Evolutionary conservation across 1,140 invertebrate species (phyloP).

Genomic region (Cataglyphis hispanica): DNA sequence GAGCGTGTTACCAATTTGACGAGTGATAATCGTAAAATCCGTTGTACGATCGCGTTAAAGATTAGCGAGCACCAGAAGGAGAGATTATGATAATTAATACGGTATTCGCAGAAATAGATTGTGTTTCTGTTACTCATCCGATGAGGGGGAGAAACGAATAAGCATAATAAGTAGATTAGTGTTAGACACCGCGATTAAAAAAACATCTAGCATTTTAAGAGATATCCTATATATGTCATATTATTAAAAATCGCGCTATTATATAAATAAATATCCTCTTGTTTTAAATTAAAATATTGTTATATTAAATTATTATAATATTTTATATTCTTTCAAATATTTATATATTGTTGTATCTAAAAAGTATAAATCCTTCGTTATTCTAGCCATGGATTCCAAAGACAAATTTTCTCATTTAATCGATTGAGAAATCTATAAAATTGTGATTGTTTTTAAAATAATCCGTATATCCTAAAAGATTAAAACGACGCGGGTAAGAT

Average conservation of each 20-base stretch:
- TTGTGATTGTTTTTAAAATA: neutral
- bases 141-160: neutral
- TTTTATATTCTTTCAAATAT: too few relatives aligned
- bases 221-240: neutral
- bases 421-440: neutral
- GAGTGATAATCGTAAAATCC: slow-evolving; percentile 49
- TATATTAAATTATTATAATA: too few relatives aligned
- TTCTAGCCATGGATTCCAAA: neutral
- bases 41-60: slow-evolving; percentile 36
- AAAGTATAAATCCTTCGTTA: neutral
- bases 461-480: neutral
- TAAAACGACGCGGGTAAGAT: neutral
- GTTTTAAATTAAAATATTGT: too few relatives aligned
- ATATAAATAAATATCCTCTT: neutral
- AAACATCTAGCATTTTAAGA: neutral
- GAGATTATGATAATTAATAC: slow-evolving; percentile 26
- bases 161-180: neutral
- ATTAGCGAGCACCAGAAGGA: neutral
- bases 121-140: neutral
- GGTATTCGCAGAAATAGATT: neutral
- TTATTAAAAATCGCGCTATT: slow-evolving; percentile 15
- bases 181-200: neutral
- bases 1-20: slow-evolving; percentile 31
- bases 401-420: neutral
- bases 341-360: too few relatives aligned